phyloP scores from a whole-genome alignment of 1,140 invertebrate species.

The Nomia melanderi region DNA sequence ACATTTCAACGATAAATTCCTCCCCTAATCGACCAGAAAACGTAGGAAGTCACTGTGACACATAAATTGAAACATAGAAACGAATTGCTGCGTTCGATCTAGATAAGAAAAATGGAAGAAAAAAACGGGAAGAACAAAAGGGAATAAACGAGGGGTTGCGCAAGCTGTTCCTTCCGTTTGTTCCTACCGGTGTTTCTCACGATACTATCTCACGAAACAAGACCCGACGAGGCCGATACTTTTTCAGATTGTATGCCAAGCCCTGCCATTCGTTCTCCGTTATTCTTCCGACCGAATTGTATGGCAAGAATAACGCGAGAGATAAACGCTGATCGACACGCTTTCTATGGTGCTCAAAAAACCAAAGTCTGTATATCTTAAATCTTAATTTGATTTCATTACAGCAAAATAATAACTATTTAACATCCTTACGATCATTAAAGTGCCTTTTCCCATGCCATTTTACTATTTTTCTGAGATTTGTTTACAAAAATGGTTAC shows the following conservation, averaged over 20 bases:
- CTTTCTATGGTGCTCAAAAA: neutral
- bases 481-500: too few species aligned
- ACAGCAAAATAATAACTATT: conserved; percentile 10
- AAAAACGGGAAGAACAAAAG: neutral
- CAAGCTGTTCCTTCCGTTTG: conserved; percentile 32
- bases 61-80: conserved; percentile 29
- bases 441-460: neutral
- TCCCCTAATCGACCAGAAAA: neutral
- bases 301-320: conserved; percentile 26
- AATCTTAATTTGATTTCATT: too few species aligned
- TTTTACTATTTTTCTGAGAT: too few species aligned
- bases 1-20: neutral
- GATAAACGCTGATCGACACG: conserved; percentile 23
- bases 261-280: conserved; percentile 34
- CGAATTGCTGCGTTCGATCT: neutral
- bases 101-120: neutral
- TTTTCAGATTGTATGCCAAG: conserved; percentile 27
- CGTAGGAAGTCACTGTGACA: neutral
- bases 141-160: neutral
- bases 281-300: conserved; percentile 37
- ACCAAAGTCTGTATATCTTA: neutral
- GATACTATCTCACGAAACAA: conserved; percentile 49
- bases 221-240: conserved; percentile 38
- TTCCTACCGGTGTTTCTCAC: conserved; percentile 47
- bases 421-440: neutral